These are phyloP conservation scores for Tribolium freemani DNA, from an alignment of 2,888 invertebrate genomes.

Conservation along the genomic window DNA sequence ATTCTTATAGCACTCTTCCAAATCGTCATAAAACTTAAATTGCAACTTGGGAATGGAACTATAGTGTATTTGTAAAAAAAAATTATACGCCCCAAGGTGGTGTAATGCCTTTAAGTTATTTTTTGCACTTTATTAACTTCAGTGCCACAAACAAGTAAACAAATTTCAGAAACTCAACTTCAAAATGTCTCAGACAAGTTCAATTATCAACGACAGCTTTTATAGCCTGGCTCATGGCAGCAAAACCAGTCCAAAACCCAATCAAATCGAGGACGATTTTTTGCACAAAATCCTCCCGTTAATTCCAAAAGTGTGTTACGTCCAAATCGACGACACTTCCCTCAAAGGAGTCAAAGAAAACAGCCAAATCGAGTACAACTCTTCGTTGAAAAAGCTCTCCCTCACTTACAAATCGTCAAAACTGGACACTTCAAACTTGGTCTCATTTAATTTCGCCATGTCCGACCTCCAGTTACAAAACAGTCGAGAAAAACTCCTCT, in stretches of 20 bases:
- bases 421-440: constrained; percentile 54
- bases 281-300: constrained; percentile 80
- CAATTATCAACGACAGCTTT: constrained; percentile 73
- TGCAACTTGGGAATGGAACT: too few relatives aligned
- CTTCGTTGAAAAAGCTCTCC: constrained; percentile 66
- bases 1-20: too few relatives aligned
- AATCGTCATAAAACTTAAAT: too few relatives aligned
- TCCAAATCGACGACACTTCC: constrained; percentile 80
- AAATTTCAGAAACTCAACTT: constrained; percentile 76
- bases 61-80: too few relatives aligned
- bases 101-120: too few relatives aligned
- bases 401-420: constrained; percentile 60
- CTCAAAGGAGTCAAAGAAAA: constrained; percentile 79
- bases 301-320: constrained; percentile 79
- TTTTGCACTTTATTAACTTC: too few relatives aligned
- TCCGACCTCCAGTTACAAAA: constrained; percentile 76
- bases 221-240: constrained; percentile 69
- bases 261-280: constrained; percentile 69
- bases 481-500: constrained; percentile 72
- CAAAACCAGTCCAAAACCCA: constrained; percentile 62
- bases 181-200: constrained; percentile 73
- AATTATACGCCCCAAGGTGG: too few relatives aligned
- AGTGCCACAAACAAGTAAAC: not conserved
- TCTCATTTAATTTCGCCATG: constrained; percentile 76
- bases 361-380: constrained; percentile 79